Conservation (phyloP, 2,113 vertebrate species). For the Mobula hypostoma region DNA sequence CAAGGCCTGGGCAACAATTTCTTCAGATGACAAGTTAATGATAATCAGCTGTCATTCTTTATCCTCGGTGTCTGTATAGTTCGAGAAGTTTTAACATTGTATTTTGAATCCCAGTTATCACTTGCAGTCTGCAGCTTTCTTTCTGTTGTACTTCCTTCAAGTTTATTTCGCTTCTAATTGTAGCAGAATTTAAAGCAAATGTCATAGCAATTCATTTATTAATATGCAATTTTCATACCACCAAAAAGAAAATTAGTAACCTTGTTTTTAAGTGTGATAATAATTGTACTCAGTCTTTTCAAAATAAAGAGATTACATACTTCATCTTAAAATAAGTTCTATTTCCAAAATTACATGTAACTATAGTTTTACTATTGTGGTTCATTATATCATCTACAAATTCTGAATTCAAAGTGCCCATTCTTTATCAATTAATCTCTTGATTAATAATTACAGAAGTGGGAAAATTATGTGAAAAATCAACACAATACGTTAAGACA, state of each 20-base stretch:
- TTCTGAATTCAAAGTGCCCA: background rate
- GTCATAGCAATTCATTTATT: background rate
- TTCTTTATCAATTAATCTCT: background rate
- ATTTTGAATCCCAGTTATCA: slow-evolving; percentile 55
- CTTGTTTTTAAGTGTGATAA: background rate
- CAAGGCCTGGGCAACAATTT: background rate
- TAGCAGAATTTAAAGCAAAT: slow-evolving; percentile 38
- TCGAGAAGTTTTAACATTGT: slow-evolving; percentile 62
- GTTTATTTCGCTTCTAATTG: slow-evolving; percentile 63
- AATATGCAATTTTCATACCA: background rate
- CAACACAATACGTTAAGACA: background rate
- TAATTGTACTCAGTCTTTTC: background rate
- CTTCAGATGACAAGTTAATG: background rate
- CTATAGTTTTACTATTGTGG: background rate
- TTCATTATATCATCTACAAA: background rate
- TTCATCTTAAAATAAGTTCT: background rate
- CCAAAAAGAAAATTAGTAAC: background rate
- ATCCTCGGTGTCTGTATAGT: slow-evolving; percentile 58
- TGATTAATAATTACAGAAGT: background rate
- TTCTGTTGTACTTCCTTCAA: slow-evolving; percentile 70
- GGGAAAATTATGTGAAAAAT: background rate
- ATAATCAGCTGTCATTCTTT: slow-evolving; percentile 65
- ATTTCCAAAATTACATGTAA: background rate
- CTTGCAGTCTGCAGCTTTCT: slow-evolving; percentile 51
- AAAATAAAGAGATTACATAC: background rate